A percentile compares a stretch with the other conserved stretches of the same genome.
phyloP scores from a whole-genome alignment of 2,797 vertebrate genomes.

The Gadopsis marmoratus region DNA sequence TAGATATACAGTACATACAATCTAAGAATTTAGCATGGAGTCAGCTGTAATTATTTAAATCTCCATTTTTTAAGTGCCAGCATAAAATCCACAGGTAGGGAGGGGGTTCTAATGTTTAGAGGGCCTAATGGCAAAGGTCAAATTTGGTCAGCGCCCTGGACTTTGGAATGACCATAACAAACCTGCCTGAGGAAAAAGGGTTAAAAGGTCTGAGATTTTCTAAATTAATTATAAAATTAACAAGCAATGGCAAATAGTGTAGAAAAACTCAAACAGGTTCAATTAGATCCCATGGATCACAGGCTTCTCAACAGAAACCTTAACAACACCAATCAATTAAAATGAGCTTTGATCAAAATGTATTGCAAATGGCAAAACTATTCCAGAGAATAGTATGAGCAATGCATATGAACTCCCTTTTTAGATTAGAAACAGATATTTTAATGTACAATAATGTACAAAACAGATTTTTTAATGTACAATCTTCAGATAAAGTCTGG shows the following conservation, averaged over 20 bases:
- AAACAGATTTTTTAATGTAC: not conserved
- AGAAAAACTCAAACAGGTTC: not conserved
- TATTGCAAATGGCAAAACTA: not conserved
- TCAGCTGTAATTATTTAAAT: not conserved
- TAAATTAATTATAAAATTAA: not conserved
- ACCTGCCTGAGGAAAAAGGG: slow-evolving; percentile 42
- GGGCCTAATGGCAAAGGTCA: slow-evolving; percentile 49
- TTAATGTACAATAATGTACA: too few species aligned
- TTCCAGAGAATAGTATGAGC: not conserved
- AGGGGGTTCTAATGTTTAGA: slow-evolving; percentile 30
- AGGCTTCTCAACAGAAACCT: not conserved
- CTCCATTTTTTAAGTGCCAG: slow-evolving; percentile 3
- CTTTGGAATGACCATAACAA: slow-evolving; percentile 48
- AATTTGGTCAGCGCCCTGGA: slow-evolving; percentile 55
- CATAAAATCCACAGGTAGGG: slow-evolving; percentile 51
- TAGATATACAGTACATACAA: not conserved
- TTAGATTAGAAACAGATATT: not conserved
- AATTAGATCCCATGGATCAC: not conserved
- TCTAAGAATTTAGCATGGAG: not conserved
- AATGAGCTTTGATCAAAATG: not conserved
- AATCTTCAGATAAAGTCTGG: not conserved
- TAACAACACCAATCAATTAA: not conserved
- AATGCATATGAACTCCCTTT: not conserved
- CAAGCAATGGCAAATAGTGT: not conserved
- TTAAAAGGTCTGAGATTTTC: slow-evolving; percentile 21